Conservation (phyloP, 1,140 invertebrate genomes). For the Drosophila pandora region DNA sequence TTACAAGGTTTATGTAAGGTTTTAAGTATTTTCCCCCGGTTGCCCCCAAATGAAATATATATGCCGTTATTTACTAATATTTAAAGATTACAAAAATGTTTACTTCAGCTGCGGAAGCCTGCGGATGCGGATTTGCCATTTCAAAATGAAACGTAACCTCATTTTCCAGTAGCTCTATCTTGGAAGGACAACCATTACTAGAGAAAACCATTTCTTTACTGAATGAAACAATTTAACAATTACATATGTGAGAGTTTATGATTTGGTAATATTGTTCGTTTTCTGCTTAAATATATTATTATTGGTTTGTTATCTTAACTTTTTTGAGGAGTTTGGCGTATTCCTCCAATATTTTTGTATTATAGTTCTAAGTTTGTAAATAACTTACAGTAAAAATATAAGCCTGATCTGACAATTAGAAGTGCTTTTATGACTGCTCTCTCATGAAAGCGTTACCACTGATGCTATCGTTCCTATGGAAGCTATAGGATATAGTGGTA, state of each 20-base stretch:
- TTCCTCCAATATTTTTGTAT: too few species aligned
- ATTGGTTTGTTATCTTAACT: not conserved
- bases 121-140: not conserved
- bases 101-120: too few species aligned
- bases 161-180: not conserved
- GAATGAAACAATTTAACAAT: too few species aligned
- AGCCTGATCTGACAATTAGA: not conserved
- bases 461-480: not conserved
- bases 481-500: too few species aligned
- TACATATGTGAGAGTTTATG: too few species aligned
- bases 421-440: not conserved
- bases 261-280: not conserved
- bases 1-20: too few species aligned
- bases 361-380: too few species aligned
- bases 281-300: conserved; percentile 1
- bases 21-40: not conserved
- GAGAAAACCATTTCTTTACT: not conserved
- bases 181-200: not conserved
- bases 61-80: too few species aligned
- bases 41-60: not conserved
- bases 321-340: not conserved
- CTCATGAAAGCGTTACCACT: not conserved
- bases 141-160: not conserved
- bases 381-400: conserved; percentile 1
- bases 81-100: not conserved